Conservation (phyloP, 92 coral and sea anemone genomes). For the Porites evermanni region DNA sequence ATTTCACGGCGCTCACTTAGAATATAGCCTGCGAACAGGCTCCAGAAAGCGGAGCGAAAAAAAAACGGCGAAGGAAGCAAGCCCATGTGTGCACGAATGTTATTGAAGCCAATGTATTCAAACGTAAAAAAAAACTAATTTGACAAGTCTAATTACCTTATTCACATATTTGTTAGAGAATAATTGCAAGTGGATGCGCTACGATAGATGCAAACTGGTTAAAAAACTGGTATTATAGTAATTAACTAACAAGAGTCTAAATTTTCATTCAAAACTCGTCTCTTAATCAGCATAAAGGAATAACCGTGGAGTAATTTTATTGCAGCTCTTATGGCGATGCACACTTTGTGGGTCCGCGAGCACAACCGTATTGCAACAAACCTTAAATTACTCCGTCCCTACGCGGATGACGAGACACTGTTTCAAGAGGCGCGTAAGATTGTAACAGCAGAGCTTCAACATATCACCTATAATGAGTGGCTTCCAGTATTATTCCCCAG, state of each 20-base stretch:
- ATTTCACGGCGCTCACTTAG: too few relatives aligned
- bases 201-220: not conserved
- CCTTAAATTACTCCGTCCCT: slow-evolving; percentile 52
- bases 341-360: slow-evolving; percentile 90
- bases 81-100: too few relatives aligned
- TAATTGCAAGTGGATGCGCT: too few relatives aligned
- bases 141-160: too few relatives aligned
- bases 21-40: too few relatives aligned
- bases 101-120: too few relatives aligned
- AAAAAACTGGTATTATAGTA: too few relatives aligned
- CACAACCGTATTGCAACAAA: slow-evolving; percentile 82
- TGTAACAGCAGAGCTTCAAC: slow-evolving; percentile 87
- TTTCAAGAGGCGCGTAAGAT: slow-evolving; percentile 90
- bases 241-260: not conserved
- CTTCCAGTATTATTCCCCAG: slow-evolving; percentile 71
- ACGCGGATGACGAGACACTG: slow-evolving; percentile 72
- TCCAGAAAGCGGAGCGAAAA: too few relatives aligned
- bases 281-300: not conserved
- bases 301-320: slow-evolving; percentile 1
- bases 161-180: too few relatives aligned
- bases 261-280: not conserved
- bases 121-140: too few relatives aligned
- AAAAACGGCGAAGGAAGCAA: too few relatives aligned
- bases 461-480: slow-evolving; percentile 84
- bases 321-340: slow-evolving; percentile 88